A percentile compares a stretch with the other conserved stretches of the same genome.
Evolutionary conservation across 2,113 vertebrate species (phyloP).

Genomic region (Haplochromis burtoni): DNA sequence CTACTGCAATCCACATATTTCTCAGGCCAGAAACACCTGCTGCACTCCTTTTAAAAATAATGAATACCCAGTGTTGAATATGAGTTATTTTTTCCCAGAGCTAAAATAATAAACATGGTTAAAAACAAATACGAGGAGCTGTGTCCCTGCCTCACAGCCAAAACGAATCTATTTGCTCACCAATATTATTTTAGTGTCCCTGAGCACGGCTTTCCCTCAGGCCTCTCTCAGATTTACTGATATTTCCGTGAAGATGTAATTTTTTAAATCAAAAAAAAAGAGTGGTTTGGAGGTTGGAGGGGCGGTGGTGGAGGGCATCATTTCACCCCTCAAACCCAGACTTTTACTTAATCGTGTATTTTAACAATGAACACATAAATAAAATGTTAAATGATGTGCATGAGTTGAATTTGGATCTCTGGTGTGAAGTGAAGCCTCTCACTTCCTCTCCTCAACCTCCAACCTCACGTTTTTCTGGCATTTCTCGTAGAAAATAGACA

Average conservation of each 20-base stretch:
- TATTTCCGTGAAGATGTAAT: neutral
- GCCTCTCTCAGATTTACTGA: neutral
- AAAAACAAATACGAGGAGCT: neutral
- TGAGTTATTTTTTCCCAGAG: neutral
- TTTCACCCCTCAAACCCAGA: neutral
- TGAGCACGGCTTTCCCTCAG: neutral
- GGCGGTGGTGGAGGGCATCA: fast-evolving
- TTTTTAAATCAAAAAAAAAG: fast-evolving
- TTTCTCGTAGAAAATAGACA: neutral
- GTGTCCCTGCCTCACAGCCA: neutral
- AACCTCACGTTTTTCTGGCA: fast-evolving
- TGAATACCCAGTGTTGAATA: neutral
- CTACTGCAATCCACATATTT: neutral
- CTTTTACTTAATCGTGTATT: neutral
- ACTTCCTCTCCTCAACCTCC: neutral
- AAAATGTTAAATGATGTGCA: neutral
- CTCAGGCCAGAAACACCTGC: neutral
- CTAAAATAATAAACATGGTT: neutral
- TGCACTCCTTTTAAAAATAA: neutral
- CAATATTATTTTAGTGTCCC: neutral
- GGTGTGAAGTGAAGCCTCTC: neutral
- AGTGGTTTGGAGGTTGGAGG: neutral
- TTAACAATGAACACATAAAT: neutral
- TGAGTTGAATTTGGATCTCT: neutral
- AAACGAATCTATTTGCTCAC: neutral